Percentiles rank a stretch among this genome's conserved stretches.
Evolutionary conservation across 92 coral and sea anemone species (phyloP).

Genomic region (Zoanthus gigantus): DNA sequence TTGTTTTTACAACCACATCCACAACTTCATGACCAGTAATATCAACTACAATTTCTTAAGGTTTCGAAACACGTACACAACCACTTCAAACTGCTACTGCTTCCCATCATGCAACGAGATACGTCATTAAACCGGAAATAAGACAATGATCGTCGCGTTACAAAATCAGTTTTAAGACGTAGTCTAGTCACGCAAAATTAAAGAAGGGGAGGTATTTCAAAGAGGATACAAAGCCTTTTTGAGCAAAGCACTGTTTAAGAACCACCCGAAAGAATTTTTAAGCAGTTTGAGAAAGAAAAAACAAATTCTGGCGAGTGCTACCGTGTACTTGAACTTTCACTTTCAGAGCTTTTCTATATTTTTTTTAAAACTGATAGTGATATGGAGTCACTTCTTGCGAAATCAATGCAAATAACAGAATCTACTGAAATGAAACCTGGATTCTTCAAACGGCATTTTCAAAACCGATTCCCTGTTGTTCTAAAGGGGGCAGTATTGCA

Average conservation of each 20-base stretch:
- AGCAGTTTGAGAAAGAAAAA: too few relatives aligned
- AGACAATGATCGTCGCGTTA: background rate
- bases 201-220: too few relatives aligned
- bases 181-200: background rate
- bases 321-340: too few relatives aligned
- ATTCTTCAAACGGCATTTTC: conserved; percentile 45
- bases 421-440: conserved; percentile 31
- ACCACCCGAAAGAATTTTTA: too few relatives aligned
- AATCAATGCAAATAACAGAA: conserved; percentile 24
- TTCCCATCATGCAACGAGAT: conserved; percentile 37
- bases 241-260: too few relatives aligned
- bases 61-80: background rate
- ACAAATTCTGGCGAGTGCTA: too few relatives aligned
- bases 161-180: background rate
- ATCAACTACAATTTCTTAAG: background rate
- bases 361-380: too few relatives aligned
- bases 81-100: background rate
- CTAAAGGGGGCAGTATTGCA: conserved; percentile 39
- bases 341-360: too few relatives aligned
- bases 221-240: too few relatives aligned
- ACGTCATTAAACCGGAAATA: background rate
- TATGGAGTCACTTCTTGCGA: conserved; percentile 36
- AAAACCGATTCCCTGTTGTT: conserved; percentile 56
- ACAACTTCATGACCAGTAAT: background rate
- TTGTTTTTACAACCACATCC: background rate